Base-by-base conservation (phyloP, 2,113 vertebrate species). In the Acanthochromis polyacanthus region DNA sequence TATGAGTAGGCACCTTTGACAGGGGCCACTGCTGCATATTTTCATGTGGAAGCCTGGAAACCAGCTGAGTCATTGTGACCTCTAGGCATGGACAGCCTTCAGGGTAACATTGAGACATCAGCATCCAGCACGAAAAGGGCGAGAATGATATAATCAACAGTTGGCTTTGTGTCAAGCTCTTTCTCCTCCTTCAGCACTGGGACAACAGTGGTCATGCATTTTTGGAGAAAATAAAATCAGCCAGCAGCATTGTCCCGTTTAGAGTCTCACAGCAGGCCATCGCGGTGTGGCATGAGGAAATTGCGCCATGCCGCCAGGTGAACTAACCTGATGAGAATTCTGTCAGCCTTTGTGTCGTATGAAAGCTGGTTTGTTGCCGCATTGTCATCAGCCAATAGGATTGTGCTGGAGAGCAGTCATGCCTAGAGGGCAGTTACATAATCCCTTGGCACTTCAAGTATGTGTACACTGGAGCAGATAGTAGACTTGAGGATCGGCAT, bases 391-490 rank as follows among this genome's bases (percentile, higher is more conserved):
- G 71, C 80, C 89, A 83, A 22, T 79, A 59, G 61, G 64, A 65
- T 74, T 25, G n/a, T 61, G 70, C 60, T 69, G 66, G 76, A 88
- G 83, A 82, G 84, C 84, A 64, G 82, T 89, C 71, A 66, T 92
- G 91, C 82, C 86, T 86, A 30, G 68, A 90, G 91, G 90, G 83
- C 66, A 75, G 81, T 94, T 93, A 52, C 91, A 71, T 92, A 93
- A 93, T 89, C 83, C 85, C 83, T 75, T 89, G 93, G 91, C 87
- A 82, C 88, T 83, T 76, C 25, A 88, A 90, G 81, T 88, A 86
- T 90, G 88, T 86, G 89, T 77, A 89, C 85, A 81, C 88, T 88
- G 78, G 82, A 87, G 77, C 84, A 83, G 88, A 91, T 91, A 90
- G 91, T 89, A 89, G 84, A 90, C 80, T 84, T 88, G 82, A 84